Percentiles rank a stretch among this genome's conserved stretches.
phyloP scores from a whole-genome alignment of 2,888 invertebrate genomes.

The Drosophila trichaetosa region DNA sequence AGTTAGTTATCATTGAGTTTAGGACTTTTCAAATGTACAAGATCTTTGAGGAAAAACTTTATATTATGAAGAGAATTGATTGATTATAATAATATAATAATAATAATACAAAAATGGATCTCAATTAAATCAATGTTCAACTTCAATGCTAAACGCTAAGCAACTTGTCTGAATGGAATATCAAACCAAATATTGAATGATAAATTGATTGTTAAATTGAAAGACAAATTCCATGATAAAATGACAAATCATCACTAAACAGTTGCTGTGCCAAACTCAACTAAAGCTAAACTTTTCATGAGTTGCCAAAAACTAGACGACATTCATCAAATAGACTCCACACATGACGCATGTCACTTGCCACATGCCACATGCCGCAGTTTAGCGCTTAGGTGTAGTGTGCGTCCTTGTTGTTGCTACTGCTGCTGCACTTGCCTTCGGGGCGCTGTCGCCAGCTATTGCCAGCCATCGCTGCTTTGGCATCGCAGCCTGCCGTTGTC shows the following conservation, averaged over 20 bases:
- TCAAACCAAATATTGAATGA: slow-evolving; percentile 6
- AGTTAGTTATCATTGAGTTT: neutral
- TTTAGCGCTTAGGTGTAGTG: slow-evolving; percentile 52
- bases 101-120: neutral
- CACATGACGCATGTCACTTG: slow-evolving; percentile 43
- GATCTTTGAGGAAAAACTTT: neutral
- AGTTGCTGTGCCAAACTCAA: slow-evolving; percentile 28
- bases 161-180: neutral
- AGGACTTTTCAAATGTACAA: neutral
- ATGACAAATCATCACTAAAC: slow-evolving; percentile 22
- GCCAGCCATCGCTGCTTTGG: slow-evolving; percentile 22
- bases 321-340: slow-evolving; percentile 40
- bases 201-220: slow-evolving; percentile 24
- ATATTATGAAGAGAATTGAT: neutral
- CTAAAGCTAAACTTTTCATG: slow-evolving; percentile 41
- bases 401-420: slow-evolving; percentile 5
- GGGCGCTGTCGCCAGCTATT: slow-evolving; percentile 35
- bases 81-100: neutral
- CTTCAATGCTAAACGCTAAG: neutral
- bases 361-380: slow-evolving; percentile 40
- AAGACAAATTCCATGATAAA: slow-evolving; percentile 33
- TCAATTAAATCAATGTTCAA: neutral
- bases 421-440: slow-evolving; percentile 26
- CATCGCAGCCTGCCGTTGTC: slow-evolving; percentile 58
- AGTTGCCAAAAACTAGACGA: slow-evolving; percentile 42